Evolutionary conservation across 2,113 vertebrate genomes (phyloP).

Genomic region (Odontesthes bonariensis): DNA sequence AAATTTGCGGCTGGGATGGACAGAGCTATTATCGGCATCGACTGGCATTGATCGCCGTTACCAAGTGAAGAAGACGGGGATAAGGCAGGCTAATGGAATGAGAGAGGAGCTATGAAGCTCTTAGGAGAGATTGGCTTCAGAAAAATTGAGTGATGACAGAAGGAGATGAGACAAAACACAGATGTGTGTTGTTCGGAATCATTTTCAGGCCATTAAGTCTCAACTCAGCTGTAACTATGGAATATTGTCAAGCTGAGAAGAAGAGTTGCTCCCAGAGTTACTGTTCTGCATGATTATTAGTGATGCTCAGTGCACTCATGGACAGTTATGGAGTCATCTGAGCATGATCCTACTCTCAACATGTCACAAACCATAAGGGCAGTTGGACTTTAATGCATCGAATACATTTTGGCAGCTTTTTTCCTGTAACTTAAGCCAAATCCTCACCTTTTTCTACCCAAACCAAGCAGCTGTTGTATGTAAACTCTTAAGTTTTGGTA

Average conservation of each 20-base stretch:
- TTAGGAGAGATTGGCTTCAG: conserved; percentile 12
- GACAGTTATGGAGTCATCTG: background rate
- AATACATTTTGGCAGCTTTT: no score
- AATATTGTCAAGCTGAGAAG: conserved; percentile 1
- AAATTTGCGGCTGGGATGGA: conserved; percentile 8
- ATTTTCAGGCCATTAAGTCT: conserved; percentile 29
- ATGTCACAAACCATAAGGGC: no score
- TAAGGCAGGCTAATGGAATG: conserved; percentile 42
- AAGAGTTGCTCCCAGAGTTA: background rate
- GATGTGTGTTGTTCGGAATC: conserved; percentile 19
- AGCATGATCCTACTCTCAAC: background rate
- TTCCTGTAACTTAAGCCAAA: no score
- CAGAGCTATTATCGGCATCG: conserved; percentile 64
- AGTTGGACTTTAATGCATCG: no score
- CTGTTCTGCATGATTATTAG: background rate
- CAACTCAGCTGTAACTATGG: conserved; percentile 11
- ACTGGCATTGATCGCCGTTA: conserved; percentile 46
- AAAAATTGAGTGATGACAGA: background rate
- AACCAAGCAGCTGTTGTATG: no score
- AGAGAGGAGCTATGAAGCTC: background rate
- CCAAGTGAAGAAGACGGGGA: conserved; percentile 29
- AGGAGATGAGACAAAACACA: background rate
- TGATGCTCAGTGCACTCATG: background rate
- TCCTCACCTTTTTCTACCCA: no score
- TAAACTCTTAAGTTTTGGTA: no score